Percentiles rank a stretch among this genome's conserved stretches.
phyloP scores from a whole-genome alignment of 2,797 vertebrate species.

The Intellagama lesueurii region DNA sequence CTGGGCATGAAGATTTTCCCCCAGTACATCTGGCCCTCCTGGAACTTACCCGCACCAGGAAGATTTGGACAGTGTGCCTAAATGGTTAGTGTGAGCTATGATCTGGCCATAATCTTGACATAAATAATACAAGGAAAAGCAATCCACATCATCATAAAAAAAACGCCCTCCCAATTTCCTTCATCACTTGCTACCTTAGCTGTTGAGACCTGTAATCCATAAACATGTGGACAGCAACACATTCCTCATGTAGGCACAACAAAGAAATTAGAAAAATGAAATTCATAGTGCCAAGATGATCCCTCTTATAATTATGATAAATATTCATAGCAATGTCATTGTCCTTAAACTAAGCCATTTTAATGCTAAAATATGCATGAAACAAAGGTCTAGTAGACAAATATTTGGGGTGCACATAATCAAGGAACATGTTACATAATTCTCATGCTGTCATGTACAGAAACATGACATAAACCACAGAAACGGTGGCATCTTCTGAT shows the following conservation, averaged over 20 bases:
- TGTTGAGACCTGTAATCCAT: too few species aligned
- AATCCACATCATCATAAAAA: too few species aligned
- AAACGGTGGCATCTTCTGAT: background rate
- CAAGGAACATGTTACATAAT: background rate
- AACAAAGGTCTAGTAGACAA: background rate
- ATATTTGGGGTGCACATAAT: background rate
- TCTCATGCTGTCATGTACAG: background rate
- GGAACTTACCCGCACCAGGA: too few species aligned
- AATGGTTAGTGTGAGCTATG: too few species aligned
- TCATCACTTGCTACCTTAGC: too few species aligned
- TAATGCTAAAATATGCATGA: background rate
- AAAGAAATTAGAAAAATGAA: background rate
- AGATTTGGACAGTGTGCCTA: too few species aligned
- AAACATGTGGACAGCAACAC: background rate
- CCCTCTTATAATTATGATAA: background rate
- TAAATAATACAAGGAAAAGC: too few species aligned
- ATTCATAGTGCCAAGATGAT: background rate
- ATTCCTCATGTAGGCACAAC: background rate
- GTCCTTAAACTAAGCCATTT: background rate
- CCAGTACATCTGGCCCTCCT: too few species aligned
- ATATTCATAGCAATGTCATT: background rate
- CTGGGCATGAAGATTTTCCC: too few species aligned
- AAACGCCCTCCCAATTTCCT: too few species aligned
- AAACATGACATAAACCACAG: background rate
- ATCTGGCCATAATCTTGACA: too few species aligned